Base-by-base conservation (phyloP, 2,113 vertebrate species). In the Dipodomys spectabilis region DNA sequence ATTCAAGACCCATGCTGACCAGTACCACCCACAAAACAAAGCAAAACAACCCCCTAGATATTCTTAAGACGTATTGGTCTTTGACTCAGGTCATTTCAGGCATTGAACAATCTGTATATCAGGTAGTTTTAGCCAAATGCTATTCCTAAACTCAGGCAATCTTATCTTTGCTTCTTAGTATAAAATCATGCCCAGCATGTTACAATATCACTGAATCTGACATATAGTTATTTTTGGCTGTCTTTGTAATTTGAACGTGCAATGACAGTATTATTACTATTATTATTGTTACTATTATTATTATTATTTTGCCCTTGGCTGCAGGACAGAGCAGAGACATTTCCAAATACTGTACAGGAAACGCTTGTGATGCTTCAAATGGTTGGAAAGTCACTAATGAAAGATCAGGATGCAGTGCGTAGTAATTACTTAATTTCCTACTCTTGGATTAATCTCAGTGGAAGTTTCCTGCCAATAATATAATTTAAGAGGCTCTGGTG, bases 361-460 rank as follows among this genome's bases (percentile, higher is more conserved):
- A 71, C 44, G 71, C 69, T 67, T 18, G 3, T 82, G 35, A 13
- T 74, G 78, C 73, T 30, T 57, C 20, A 83, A 84, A 53, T 88
- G 64, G 83, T 19, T 88, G 49, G n/a, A 78, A 88, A 90, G 35
- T 71, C 80, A 77, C 35, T 92, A 78, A 89, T 83, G 45, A 89
- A 91, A 65, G n/a, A 95, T 73, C 75, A 91, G 28, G 44, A 78
- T 89, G 53, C 92, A 49, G 69, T 81, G 65, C 9, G 84, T 11
- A 78, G 35, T 78, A 65, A 95, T 84, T 94, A 81, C 67, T 90
- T 92, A 64, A 88, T 94, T 91, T 92, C 45, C 25, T 86, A 7
- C 35, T 77, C 39, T 88, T 85, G 77, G 77, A 80, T 74, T 77
- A 45, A 82, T 75, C 57, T n/a, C 32, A 86, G 2, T 13, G 65